A percentile compares a stretch with the other conserved stretches of the same genome.
phyloP scores from a whole-genome alignment of 2,797 vertebrate genomes.

The Hydrolagus colliei region DNA sequence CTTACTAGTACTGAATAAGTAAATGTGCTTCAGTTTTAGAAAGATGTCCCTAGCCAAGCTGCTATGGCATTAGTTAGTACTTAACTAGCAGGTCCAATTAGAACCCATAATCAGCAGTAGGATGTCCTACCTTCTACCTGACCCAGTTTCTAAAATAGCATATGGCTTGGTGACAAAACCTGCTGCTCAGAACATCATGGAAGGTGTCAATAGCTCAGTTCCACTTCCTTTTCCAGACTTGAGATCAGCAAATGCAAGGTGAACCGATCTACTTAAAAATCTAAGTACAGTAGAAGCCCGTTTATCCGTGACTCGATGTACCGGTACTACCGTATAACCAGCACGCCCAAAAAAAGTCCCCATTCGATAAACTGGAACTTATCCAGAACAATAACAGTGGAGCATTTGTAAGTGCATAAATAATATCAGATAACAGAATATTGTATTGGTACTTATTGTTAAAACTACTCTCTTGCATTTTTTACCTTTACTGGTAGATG shows the following conservation, averaged over 20 bases:
- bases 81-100: not conserved
- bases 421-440: too few species aligned
- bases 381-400: too few species aligned
- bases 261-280: not conserved
- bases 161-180: not conserved
- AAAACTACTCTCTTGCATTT: too few species aligned
- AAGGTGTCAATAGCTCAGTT: not conserved
- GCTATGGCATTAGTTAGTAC: not conserved
- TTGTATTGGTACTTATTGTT: too few species aligned
- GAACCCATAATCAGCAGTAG: not conserved
- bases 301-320: not conserved
- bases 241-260: not conserved
- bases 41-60: not conserved
- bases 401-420: too few species aligned
- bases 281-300: not conserved
- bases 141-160: conserved; percentile 2
- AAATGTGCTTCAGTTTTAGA: not conserved
- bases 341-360: too few species aligned
- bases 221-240: not conserved
- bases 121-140: not conserved
- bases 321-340: too few species aligned
- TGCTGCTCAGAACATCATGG: not conserved
- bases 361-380: too few species aligned
- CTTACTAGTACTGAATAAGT: not conserved
- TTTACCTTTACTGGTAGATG: too few species aligned